Base-by-base conservation (phyloP, 1,140 invertebrate genomes). In the Heliconius nattereri region DNA sequence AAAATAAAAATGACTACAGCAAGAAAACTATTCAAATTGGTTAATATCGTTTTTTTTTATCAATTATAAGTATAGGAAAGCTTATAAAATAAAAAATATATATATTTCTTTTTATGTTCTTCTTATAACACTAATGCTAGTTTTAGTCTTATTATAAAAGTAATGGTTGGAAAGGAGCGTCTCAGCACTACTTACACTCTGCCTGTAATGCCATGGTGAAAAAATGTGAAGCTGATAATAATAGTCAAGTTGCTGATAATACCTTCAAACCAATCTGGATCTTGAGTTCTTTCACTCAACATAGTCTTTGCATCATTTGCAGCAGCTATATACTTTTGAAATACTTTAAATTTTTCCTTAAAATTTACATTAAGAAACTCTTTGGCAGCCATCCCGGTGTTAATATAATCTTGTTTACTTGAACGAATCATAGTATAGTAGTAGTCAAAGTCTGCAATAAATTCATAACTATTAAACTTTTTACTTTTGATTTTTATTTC, bases 261-360 rank as follows among this genome's bases (percentile, higher is more conserved):
- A 95, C 96, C 96, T 92, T 96, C 92, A 91, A 97, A 97, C 97
- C 97, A 97, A 78, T 96, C 96, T 5, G 96, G 95, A 92, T 97
- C 96, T 76, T 97, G 95, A 23, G 90, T 90, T 80, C 95, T 95
- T 5, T 94, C 91, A 84, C 96, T 97, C 26, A 95, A 88, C 79
- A 92, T 83, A 0, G 95, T 95, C 49, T 95, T 95, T 3, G 95
- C 93, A 70, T 96, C 94, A 85, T 96, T 95, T 23, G 93, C 85
- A 79, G 91, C 85, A 91, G 95, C 83, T 94, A 93, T 84, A 89
- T 94, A 88, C 74, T 95, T 94, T 45, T 95, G 95, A 73, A 96
- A 91, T 57, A 95, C 95, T 78, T 93, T 94, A 75, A 97, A 95
- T 84, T 96, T 97, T 73, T 94, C 95, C 85, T 96, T 96, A 71